Conservation (phyloP, 1,140 invertebrate genomes). For the Xylocopa sonorina region DNA sequence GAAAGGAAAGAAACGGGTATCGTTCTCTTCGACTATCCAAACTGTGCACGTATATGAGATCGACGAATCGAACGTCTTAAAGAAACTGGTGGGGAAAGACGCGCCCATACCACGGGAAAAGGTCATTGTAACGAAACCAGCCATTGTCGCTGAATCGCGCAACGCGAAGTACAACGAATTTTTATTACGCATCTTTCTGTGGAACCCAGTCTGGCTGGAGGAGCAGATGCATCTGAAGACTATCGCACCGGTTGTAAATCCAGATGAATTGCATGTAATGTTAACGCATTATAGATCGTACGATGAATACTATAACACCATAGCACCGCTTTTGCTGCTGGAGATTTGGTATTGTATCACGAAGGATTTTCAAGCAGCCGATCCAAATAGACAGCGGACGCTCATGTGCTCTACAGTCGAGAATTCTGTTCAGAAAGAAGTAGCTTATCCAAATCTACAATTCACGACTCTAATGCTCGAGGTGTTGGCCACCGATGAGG, state of each 20-base stretch:
- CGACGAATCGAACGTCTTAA: slow-evolving; percentile 62
- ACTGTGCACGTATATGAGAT: slow-evolving; percentile 65
- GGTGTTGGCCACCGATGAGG: slow-evolving; percentile 54
- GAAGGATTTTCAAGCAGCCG: slow-evolving; percentile 62
- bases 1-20: slow-evolving; percentile 58
- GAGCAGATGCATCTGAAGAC: slow-evolving; percentile 63
- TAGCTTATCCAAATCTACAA: slow-evolving; percentile 44
- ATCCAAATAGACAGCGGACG: slow-evolving; percentile 47
- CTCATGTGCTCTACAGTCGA: slow-evolving; percentile 60
- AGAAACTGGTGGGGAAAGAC: slow-evolving; percentile 63
- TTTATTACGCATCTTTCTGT: slow-evolving; percentile 65
- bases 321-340: slow-evolving; percentile 64
- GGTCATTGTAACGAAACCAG: slow-evolving; percentile 1
- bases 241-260: slow-evolving; percentile 61
- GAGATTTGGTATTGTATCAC: slow-evolving; percentile 71
- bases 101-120: slow-evolving; percentile 52
- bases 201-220: slow-evolving; percentile 73
- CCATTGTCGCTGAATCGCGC: background rate
- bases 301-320: slow-evolving; percentile 69
- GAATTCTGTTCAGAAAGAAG: slow-evolving; percentile 57
- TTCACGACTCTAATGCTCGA: slow-evolving; percentile 64
- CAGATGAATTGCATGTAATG: slow-evolving; percentile 47
- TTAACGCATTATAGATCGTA: slow-evolving; percentile 63
- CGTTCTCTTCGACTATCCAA: slow-evolving; percentile 56
- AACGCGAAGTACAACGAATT: slow-evolving; percentile 68